Conservation (phyloP, 2,888 invertebrate genomes). For the Creontiades dilutus region DNA sequence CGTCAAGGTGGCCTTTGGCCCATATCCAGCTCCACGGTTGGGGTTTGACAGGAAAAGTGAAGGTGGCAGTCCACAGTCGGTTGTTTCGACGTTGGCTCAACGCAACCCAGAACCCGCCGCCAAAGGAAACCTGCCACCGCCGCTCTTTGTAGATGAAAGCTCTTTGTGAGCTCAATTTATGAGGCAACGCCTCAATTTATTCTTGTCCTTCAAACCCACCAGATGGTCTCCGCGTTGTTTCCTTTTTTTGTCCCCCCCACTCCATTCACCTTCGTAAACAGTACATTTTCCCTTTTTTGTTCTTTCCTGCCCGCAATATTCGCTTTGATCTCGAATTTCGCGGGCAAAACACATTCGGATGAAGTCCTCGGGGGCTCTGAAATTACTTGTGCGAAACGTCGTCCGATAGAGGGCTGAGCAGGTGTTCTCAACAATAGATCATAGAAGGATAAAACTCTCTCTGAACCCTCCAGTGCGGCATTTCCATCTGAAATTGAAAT, state of each 20-base stretch:
- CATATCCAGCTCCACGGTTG: too few species aligned
- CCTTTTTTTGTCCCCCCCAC: background rate
- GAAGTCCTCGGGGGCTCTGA: too few species aligned
- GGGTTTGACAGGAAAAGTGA: background rate
- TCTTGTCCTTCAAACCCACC: background rate
- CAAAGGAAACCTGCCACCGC: background rate
- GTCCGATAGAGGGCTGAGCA: too few species aligned
- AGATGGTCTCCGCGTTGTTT: background rate
- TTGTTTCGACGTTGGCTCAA: background rate
- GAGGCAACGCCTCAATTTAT: constrained; percentile 14
- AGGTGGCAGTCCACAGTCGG: background rate
- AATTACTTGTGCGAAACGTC: too few species aligned
- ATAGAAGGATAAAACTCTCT: too few species aligned
- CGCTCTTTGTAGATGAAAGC: background rate
- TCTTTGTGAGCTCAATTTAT: constrained; percentile 8
- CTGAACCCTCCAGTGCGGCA: too few species aligned
- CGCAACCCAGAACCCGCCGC: background rate
- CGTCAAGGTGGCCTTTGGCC: too few species aligned
- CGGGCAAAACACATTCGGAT: background rate
- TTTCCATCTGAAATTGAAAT: too few species aligned
- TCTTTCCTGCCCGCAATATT: background rate
- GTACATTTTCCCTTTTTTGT: background rate
- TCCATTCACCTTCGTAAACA: background rate
- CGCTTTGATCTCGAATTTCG: background rate
- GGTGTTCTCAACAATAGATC: too few species aligned